These are phyloP conservation scores for Drosophila subsilvestris DNA, from an alignment of 2,888 invertebrate genomes.

Conservation along the genomic window DNA sequence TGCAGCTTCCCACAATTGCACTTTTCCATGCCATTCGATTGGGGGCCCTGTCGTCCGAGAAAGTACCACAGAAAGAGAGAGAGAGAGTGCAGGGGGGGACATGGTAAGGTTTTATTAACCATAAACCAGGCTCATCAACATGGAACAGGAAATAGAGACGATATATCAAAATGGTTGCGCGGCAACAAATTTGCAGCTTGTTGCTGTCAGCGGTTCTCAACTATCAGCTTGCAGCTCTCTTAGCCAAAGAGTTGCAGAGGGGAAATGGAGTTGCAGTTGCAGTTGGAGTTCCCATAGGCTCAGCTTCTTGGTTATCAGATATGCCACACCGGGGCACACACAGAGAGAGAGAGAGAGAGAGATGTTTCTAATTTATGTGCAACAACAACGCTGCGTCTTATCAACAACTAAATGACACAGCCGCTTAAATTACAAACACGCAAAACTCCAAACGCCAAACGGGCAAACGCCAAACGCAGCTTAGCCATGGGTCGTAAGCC, in stretches of 20 bases:
- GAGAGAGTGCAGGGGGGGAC: not conserved
- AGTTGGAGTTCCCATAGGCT: conserved; percentile 1
- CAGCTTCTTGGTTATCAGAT: conserved; percentile 65
- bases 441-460: conserved; percentile 51
- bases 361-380: conserved; percentile 72
- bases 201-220: conserved; percentile 58
- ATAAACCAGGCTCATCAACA: conserved; percentile 60
- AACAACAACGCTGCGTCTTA: conserved; percentile 62
- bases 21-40: conserved; percentile 45
- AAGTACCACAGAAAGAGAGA: not conserved
- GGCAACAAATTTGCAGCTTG: conserved; percentile 65
- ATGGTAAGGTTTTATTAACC: conserved; percentile 39
- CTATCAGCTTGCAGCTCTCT: conserved; percentile 29
- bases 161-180: conserved; percentile 68
- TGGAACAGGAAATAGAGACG: conserved; percentile 72
- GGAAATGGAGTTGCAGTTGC: not conserved
- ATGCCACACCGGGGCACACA: conserved; percentile 57
- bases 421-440: conserved; percentile 73
- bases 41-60: conserved; percentile 11
- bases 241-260: not conserved
- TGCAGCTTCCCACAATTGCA: conserved; percentile 53
- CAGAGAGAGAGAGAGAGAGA: not conserved
- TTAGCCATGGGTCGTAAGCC: conserved; percentile 37
- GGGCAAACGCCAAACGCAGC: conserved; percentile 53
- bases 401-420: conserved; percentile 74